These are phyloP conservation scores for Meloidogyne floridensis DNA, from an alignment of 1,140 invertebrate species.

Conservation along the genomic window DNA sequence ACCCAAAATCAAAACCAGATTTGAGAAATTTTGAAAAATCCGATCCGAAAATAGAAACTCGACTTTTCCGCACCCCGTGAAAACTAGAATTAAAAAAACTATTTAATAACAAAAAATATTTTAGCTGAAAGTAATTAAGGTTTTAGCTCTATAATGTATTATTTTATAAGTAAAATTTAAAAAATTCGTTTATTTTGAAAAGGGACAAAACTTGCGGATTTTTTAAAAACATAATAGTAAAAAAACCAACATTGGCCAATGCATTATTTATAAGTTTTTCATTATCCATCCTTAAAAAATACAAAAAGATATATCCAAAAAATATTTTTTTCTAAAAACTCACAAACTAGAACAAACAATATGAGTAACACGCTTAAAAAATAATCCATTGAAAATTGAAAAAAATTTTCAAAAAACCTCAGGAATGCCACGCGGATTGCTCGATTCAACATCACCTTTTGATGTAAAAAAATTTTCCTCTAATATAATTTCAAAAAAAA, in stretches of 20 bases:
- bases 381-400: not conserved
- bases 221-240: too few species aligned
- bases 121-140: too few species aligned
- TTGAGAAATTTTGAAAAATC: too few species aligned
- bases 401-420: slow-evolving; percentile 11
- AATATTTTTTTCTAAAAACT: not conserved
- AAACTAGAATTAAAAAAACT: too few species aligned
- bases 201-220: too few species aligned
- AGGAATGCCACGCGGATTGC: slow-evolving; percentile 33
- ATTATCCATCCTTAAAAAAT: slow-evolving; percentile 18
- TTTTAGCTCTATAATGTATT: too few species aligned
- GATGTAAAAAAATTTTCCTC: not conserved
- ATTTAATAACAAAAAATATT: too few species aligned
- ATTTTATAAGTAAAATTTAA: too few species aligned
- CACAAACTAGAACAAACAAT: slow-evolving; percentile 31
- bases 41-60: too few species aligned
- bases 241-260: slow-evolving; percentile 5
- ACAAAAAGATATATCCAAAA: not conserved
- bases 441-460: slow-evolving; percentile 31
- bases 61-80: too few species aligned
- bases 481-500: slow-evolving; percentile 9
- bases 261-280: slow-evolving; percentile 30
- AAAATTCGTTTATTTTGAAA: too few species aligned
- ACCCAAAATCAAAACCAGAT: too few species aligned
- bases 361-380: slow-evolving; percentile 32